These are phyloP conservation scores for Agriopis leucophaearia DNA, from an alignment of 2,888 invertebrate species.

Conservation along the genomic window DNA sequence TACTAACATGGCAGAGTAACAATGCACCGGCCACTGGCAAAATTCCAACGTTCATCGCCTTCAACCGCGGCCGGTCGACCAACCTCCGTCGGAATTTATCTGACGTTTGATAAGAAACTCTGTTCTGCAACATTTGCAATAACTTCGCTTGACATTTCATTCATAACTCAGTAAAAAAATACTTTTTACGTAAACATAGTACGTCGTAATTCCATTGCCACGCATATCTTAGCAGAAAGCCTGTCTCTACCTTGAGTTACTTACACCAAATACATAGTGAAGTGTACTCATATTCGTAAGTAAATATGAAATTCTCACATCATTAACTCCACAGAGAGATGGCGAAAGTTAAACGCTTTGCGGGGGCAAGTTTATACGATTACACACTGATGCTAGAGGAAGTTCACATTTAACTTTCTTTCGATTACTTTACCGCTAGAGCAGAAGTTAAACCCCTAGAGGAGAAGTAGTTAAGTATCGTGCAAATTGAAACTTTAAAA, in stretches of 20 bases:
- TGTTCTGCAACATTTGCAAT: conserved; percentile 49
- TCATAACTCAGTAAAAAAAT: conserved; percentile 1
- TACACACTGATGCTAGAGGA: conserved; percentile 42
- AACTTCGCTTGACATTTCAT: conserved; percentile 13
- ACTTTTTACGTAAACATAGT: not conserved
- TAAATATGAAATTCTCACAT: conserved; percentile 51
- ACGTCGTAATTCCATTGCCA: conserved; percentile 7
- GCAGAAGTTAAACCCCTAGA: conserved; percentile 43
- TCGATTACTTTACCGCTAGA: conserved; percentile 56
- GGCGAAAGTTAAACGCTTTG: conserved; percentile 54
- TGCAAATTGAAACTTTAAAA: conserved; percentile 39
- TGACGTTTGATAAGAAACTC: conserved; percentile 64
- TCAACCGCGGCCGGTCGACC: conserved; percentile 47
- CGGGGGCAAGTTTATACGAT: conserved; percentile 47
- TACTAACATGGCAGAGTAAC: conserved; percentile 73
- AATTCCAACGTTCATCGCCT: conserved; percentile 66
- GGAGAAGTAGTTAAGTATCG: conserved; percentile 33
- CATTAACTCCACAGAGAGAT: conserved; percentile 49
- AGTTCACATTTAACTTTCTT: conserved; percentile 59
- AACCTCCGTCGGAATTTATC: conserved; percentile 63
- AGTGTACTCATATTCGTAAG: conserved; percentile 41
- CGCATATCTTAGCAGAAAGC: conserved; percentile 19
- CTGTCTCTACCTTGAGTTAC: conserved; percentile 22
- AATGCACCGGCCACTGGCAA: conserved; percentile 75
- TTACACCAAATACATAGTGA: conserved; percentile 28